Evolutionary conservation across 2,888 invertebrate genomes (phyloP).

Genomic region (Leptodirus hochenwartii): DNA sequence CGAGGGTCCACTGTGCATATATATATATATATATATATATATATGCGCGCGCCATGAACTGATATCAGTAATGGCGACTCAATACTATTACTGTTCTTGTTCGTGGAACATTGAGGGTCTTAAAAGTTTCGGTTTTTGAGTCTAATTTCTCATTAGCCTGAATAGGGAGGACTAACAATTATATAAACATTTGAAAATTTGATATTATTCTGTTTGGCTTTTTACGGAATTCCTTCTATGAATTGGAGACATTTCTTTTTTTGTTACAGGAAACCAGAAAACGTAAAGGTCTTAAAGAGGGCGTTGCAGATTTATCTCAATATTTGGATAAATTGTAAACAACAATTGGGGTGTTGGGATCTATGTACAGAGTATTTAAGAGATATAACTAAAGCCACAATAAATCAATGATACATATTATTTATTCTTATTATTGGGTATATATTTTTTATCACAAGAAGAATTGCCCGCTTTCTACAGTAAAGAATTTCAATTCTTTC

Average conservation of each 20-base stretch:
- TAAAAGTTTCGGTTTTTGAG: conserved; percentile 28
- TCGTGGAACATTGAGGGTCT: conserved; percentile 23
- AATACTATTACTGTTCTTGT: conserved; percentile 15
- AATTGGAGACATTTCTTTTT: too few relatives aligned
- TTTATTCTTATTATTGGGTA: too few relatives aligned
- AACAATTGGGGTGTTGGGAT: conserved; percentile 19
- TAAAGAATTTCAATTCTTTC: too few relatives aligned
- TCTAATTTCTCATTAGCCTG: conserved; percentile 21
- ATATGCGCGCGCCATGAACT: conserved; percentile 17
- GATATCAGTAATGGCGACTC: conserved; percentile 18
- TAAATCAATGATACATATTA: too few relatives aligned
- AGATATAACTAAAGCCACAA: conserved; percentile 12
- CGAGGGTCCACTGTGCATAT: too few relatives aligned
- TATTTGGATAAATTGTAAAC: conserved; percentile 98
- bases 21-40: too few relatives aligned
- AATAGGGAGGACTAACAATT: conserved; percentile 31
- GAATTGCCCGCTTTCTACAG: too few relatives aligned
- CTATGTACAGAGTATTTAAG: conserved; percentile 25
- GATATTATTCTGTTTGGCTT: conserved; percentile 5
- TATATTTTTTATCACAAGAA: too few relatives aligned
- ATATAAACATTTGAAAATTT: conserved; percentile 5
- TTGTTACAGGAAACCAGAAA: conserved; percentile 75
- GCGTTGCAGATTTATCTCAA: conserved; percentile 84
- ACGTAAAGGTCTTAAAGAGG: conserved; percentile 98
- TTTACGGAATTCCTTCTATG: conserved; percentile 7